A percentile compares a stretch with the other conserved stretches of the same genome.
phyloP scores from a whole-genome alignment of 2,113 vertebrate genomes.

The Dascyllus trimaculatus region DNA sequence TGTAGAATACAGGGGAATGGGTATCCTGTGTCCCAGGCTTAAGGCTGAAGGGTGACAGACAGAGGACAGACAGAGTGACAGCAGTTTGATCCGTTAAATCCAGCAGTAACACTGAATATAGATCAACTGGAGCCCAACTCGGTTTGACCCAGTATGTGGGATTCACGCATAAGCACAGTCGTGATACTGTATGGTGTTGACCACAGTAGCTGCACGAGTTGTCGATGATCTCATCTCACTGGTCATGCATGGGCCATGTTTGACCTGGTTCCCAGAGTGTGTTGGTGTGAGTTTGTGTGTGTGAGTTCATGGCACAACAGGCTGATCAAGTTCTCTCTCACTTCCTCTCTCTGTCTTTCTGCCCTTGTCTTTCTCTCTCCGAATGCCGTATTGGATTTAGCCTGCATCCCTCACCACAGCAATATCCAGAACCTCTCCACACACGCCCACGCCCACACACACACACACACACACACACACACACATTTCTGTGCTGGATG shows the following conservation, averaged over 20 bases:
- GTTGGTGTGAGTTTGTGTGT: constrained; percentile 1
- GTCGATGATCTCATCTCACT: constrained; percentile 64
- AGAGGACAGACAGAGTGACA: constrained; percentile 9
- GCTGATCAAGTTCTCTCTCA: constrained; percentile 37
- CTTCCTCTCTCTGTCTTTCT: constrained; percentile 23
- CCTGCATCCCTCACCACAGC: constrained; percentile 23
- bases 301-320: neutral
- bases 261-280: constrained; percentile 61
- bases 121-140: constrained; percentile 9
- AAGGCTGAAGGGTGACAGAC: constrained; percentile 27
- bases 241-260: constrained; percentile 41
- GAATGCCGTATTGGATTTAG: constrained; percentile 48
- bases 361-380: constrained; percentile 4
- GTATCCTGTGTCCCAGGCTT: constrained; percentile 27
- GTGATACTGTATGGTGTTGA: constrained; percentile 19
- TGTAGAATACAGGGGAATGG: constrained; percentile 10
- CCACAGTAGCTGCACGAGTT: constrained; percentile 50
- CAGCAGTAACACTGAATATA: constrained; percentile 19
- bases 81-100: constrained; percentile 26
- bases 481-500: no score
- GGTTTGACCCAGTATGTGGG: constrained; percentile 43
- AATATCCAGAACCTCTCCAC: neutral
- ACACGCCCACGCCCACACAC: neutral
- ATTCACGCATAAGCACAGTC: constrained; percentile 7
- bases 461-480: neutral